Conservation (phyloP, 2,888 invertebrate species). For the Tinea trinotella region DNA sequence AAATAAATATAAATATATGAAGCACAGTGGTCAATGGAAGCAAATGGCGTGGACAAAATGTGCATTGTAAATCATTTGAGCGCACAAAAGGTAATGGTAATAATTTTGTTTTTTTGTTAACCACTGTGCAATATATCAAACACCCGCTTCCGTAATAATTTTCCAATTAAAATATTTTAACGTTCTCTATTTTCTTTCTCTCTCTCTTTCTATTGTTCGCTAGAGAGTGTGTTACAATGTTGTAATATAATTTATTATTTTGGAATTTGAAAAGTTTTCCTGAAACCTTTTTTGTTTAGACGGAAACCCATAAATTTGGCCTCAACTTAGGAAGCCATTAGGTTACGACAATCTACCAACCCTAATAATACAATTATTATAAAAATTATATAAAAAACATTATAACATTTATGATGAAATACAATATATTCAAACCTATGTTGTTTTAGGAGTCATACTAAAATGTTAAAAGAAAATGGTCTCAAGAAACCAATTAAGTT, state of each 20-base stretch:
- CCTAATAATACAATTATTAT: no score
- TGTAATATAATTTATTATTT: constrained; percentile 7
- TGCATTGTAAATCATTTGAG: constrained; percentile 1
- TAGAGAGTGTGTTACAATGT: not conserved
- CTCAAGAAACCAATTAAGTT: no score
- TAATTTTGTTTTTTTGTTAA: constrained; percentile 56
- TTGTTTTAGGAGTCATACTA: no score
- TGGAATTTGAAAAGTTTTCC: not conserved
- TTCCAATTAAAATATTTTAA: constrained; percentile 50
- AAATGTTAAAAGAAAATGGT: no score
- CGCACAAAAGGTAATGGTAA: constrained; percentile 39
- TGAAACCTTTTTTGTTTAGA: not conserved
- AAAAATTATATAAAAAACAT: no score
- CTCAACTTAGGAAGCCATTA: not conserved
- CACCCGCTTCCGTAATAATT: constrained; percentile 50
- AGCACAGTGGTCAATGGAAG: not conserved
- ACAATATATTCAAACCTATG: no score
- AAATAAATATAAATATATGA: not conserved
- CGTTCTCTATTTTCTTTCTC: no score
- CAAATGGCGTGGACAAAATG: constrained; percentile 11
- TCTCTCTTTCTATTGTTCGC: constrained; percentile 16
- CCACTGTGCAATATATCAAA: constrained; percentile 47
- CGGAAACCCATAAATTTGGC: not conserved
- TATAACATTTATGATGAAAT: no score
- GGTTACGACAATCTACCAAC: no score